Percentiles rank a stretch among this genome's conserved stretches.
phyloP scores from a whole-genome alignment of 2,888 invertebrate genomes.

The Eupithecia dodoneata region DNA sequence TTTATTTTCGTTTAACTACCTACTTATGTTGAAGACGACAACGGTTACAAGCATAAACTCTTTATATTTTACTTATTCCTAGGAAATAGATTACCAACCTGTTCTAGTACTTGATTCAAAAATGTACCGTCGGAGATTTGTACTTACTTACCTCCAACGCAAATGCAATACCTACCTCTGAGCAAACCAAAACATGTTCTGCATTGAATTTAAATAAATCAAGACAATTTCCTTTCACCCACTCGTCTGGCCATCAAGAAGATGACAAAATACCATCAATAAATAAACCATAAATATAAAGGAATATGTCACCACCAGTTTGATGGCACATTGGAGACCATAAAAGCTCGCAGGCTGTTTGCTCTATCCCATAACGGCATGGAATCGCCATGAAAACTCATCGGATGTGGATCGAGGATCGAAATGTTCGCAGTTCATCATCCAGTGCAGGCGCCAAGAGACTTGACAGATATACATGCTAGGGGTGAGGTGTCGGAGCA shows the following conservation, averaged over 20 bases:
- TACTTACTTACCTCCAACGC: not conserved
- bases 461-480: slow-evolving; percentile 52
- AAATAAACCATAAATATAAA: slow-evolving; percentile 43
- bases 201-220: slow-evolving; percentile 22
- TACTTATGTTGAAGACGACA: not conserved
- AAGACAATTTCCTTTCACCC: slow-evolving; percentile 22
- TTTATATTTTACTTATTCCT: not conserved
- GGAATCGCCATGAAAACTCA: slow-evolving; percentile 42
- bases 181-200: slow-evolving; percentile 1
- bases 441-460: slow-evolving; percentile 55
- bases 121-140: too few species aligned
- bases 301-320: slow-evolving; percentile 41
- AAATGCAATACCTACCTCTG: not conserved
- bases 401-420: slow-evolving; percentile 42
- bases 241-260: slow-evolving; percentile 19
- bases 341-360: slow-evolving; percentile 35
- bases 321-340: slow-evolving; percentile 39
- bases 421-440: slow-evolving; percentile 66
- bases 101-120: not conserved
- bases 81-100: not conserved
- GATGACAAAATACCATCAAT: slow-evolving; percentile 36
- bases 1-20: not conserved
- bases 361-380: slow-evolving; percentile 38
- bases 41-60: not conserved
- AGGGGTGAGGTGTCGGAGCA: slow-evolving; percentile 26